phyloP scores from a whole-genome alignment of 2,888 invertebrate species.

The Lissonota sp. region DNA sequence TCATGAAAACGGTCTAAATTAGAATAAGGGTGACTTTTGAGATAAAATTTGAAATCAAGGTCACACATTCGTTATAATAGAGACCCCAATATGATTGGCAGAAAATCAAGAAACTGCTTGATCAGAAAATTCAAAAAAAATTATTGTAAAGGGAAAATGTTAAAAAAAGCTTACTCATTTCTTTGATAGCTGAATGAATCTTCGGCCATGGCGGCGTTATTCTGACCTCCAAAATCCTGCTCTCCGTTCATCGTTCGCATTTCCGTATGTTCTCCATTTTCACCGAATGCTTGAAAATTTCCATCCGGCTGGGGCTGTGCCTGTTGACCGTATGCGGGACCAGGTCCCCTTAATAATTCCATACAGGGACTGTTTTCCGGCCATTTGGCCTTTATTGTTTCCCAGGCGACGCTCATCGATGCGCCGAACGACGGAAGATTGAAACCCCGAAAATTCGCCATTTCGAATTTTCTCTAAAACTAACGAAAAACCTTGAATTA shows the following conservation, averaged over 20 bases:
- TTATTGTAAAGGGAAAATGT: no score
- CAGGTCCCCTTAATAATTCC: constrained; percentile 83
- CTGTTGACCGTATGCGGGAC: constrained; percentile 72
- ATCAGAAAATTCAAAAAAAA: no score
- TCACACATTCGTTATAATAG: no score
- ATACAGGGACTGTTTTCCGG: constrained; percentile 87
- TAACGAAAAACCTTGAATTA: not conserved
- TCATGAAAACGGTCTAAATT: no score
- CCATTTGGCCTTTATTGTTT: constrained; percentile 91
- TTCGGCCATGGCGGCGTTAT: constrained; percentile 79
- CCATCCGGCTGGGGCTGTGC: constrained; percentile 62
- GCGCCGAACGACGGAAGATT: constrained; percentile 90
- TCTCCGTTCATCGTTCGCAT: constrained; percentile 83
- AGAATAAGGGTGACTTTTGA: no score
- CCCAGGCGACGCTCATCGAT: constrained; percentile 92
- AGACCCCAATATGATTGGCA: no score
- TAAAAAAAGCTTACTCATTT: constrained; percentile 80
- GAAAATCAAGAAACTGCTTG: no score
- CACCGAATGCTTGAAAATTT: constrained; percentile 77
- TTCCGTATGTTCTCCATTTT: constrained; percentile 82
- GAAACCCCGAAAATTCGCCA: constrained; percentile 88
- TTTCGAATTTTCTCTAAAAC: constrained; percentile 71
- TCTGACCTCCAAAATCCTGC: constrained; percentile 80
- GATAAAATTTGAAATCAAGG: no score
- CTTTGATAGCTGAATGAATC: constrained; percentile 82